Evolutionary conservation across 2,113 vertebrate genomes (phyloP).

Genomic region (Nanger granti): DNA sequence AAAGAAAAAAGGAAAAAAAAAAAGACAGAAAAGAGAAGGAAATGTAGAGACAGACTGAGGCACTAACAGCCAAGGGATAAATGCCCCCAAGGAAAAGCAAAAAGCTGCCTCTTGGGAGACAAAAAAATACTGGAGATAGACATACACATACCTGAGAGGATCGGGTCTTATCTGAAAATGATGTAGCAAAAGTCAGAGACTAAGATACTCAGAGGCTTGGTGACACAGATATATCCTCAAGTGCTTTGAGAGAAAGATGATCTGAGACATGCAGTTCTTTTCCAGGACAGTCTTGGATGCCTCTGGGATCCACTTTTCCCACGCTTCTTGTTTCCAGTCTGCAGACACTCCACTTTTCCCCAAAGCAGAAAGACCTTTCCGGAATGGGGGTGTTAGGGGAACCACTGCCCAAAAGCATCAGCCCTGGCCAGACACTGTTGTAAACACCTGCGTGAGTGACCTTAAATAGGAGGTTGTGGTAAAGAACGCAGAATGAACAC

Average conservation of each 20-base stretch:
- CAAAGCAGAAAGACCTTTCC: not conserved
- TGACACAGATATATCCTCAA: accelerated
- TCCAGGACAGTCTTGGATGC: not conserved
- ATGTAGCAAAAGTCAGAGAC: not conserved
- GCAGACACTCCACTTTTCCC: not conserved
- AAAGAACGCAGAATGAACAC: not conserved
- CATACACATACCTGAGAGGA: not conserved
- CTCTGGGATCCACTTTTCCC: not conserved
- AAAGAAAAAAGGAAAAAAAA: not conserved
- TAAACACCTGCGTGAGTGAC: not conserved
- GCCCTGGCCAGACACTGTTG: not conserved
- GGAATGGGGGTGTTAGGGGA: not conserved
- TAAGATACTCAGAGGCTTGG: no score
- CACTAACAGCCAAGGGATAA: not conserved
- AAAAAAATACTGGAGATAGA: not conserved
- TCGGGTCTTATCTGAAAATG: not conserved
- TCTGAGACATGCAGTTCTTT: not conserved
- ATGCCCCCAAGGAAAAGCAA: not conserved
- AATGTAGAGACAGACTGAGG: not conserved
- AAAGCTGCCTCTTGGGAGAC: not conserved
- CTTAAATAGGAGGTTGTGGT: not conserved
- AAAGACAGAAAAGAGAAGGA: not conserved
- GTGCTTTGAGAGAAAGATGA: not conserved
- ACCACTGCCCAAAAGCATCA: not conserved
- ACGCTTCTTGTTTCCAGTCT: not conserved